Evolutionary conservation across 2,888 invertebrate genomes (phyloP).

Genomic region (Euzetes globulus): DNA sequence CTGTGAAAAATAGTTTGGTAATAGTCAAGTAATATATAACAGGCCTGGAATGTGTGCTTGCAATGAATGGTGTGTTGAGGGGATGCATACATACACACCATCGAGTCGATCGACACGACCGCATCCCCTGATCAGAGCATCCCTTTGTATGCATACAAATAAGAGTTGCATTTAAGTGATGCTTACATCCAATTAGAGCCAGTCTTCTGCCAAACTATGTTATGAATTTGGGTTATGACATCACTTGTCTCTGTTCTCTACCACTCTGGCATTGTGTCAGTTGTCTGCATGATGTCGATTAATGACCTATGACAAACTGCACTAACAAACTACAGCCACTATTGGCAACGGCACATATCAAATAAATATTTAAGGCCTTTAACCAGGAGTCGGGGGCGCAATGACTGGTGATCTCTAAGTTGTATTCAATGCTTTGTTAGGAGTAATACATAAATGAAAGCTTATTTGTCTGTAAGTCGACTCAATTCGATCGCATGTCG

Average conservation of each 20-base stretch:
- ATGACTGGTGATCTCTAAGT: slow-evolving; percentile 18
- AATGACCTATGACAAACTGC: slow-evolving; percentile 19
- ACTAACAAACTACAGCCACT: not conserved
- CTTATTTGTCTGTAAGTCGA: slow-evolving; percentile 17
- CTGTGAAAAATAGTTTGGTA: slow-evolving; percentile 17
- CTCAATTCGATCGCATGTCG: slow-evolving; percentile 13
- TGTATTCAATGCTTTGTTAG: not conserved
- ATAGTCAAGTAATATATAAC: not conserved
- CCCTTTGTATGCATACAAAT: not conserved
- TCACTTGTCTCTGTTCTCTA: not conserved
- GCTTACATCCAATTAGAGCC: slow-evolving; percentile 6
- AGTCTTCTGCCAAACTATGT: slow-evolving; percentile 11
- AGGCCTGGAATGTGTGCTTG: not conserved
- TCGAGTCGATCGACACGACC: not conserved
- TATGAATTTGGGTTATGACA: slow-evolving; percentile 12
- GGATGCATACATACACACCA: not conserved
- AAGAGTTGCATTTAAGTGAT: slow-evolving; percentile 2
- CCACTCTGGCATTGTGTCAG: not conserved
- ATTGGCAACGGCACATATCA: not conserved
- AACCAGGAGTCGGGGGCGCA: slow-evolving; percentile 12
- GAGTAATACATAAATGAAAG: not conserved
- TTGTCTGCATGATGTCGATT: slow-evolving; percentile 28
- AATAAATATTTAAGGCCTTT: slow-evolving; percentile 27
- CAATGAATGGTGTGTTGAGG: not conserved
- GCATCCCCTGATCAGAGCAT: not conserved